Conservation (phyloP, 1,140 invertebrate genomes). For the Xylocopa sonorina region DNA sequence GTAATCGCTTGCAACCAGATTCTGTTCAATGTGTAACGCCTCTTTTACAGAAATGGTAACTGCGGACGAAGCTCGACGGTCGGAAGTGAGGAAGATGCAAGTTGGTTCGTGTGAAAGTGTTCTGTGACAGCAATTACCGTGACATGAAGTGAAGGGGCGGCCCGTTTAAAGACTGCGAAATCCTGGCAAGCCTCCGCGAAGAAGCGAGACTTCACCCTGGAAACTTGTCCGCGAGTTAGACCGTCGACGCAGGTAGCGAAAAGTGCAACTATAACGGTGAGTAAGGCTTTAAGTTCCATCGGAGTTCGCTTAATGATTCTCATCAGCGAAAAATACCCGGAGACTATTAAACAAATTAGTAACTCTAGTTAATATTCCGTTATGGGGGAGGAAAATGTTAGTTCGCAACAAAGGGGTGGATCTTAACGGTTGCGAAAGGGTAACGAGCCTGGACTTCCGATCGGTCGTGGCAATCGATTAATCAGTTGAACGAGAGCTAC, state of each 20-base stretch:
- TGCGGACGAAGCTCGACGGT: slow-evolving; percentile 28
- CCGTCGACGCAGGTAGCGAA: slow-evolving; percentile 8
- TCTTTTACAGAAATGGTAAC: slow-evolving; percentile 58
- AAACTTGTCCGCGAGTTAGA: slow-evolving; percentile 31
- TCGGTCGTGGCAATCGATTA: no score
- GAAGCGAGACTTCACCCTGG: slow-evolving; percentile 26
- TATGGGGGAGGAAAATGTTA: neutral
- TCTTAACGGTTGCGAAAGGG: no score
- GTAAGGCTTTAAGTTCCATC: neutral
- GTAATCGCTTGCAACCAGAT: no score
- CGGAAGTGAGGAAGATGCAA: slow-evolving; percentile 42
- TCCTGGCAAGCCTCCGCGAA: slow-evolving; percentile 32
- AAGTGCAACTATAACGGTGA: slow-evolving; percentile 51
- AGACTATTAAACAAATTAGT: neutral
- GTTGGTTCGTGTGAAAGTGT: slow-evolving; percentile 46
- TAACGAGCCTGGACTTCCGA: no score
- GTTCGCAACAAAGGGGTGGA: no score
- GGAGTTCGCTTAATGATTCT: neutral
- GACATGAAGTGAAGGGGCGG: slow-evolving; percentile 55
- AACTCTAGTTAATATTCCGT: neutral
- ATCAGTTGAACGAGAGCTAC: no score
- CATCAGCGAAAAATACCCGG: neutral
- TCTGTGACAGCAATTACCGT: slow-evolving; percentile 61
- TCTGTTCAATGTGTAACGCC: no score
- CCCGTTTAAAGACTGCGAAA: slow-evolving; percentile 31